These are phyloP conservation scores for Malthinus seriepunctatus DNA, from an alignment of 2,888 invertebrate genomes.

Conservation along the genomic window DNA sequence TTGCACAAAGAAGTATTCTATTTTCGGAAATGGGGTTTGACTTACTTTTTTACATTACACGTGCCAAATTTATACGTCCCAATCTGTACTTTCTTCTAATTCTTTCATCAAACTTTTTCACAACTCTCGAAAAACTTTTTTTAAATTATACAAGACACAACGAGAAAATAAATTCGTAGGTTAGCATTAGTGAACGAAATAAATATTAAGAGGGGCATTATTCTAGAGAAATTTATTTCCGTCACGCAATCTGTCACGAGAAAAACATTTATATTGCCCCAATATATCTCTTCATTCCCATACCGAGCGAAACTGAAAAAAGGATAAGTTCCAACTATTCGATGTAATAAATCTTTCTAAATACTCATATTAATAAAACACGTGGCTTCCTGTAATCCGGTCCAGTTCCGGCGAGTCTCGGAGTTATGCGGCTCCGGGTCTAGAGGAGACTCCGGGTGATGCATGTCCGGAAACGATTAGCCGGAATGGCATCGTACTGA, in stretches of 20 bases:
- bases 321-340: slow-evolving; percentile 32
- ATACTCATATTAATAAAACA: slow-evolving; percentile 47
- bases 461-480: slow-evolving; percentile 53
- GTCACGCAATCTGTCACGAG: slow-evolving; percentile 21
- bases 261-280: slow-evolving; percentile 26
- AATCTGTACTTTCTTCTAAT: slow-evolving; percentile 32
- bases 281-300: slow-evolving; percentile 19
- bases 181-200: slow-evolving; percentile 6
- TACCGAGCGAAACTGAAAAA: slow-evolving; percentile 22
- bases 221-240: slow-evolving; percentile 19
- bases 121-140: neutral
- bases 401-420: slow-evolving; percentile 40
- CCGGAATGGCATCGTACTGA: slow-evolving; percentile 46
- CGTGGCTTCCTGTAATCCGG: slow-evolving; percentile 47
- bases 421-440: slow-evolving; percentile 38
- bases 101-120: slow-evolving; percentile 17
- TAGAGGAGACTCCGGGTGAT: slow-evolving; percentile 39
- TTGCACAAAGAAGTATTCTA: slow-evolving; percentile 49
- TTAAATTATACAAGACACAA: neutral
- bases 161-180: slow-evolving; percentile 19
- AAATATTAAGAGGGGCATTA: slow-evolving; percentile 9
- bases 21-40: slow-evolving; percentile 43
- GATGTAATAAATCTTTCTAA: slow-evolving; percentile 41
- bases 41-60: slow-evolving; percentile 30
- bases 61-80: slow-evolving; percentile 14